Percentiles rank a stretch among this genome's conserved stretches.
phyloP scores from a whole-genome alignment of 2,113 vertebrate species.

The Neodontobutis hainanensis region DNA sequence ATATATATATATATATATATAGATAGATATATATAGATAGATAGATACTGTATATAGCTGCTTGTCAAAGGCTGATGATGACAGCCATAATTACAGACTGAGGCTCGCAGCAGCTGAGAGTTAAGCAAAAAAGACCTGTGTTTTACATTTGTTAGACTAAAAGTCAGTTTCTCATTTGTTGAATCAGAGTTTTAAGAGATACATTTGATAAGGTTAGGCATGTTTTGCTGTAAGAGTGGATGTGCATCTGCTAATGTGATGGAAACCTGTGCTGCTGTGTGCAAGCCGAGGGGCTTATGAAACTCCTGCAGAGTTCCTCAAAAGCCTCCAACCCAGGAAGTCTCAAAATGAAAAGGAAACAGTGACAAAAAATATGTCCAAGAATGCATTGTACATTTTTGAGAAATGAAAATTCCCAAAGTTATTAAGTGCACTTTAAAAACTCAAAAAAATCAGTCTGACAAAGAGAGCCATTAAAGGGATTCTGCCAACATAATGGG shows the following conservation, averaged over 20 bases:
- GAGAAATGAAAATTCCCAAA: conserved; percentile 5
- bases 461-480: neutral
- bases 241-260: neutral
- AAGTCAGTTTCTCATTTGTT: neutral
- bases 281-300: conserved; percentile 32
- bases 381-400: conserved; percentile 3
- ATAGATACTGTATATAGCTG: conserved; percentile 74
- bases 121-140: conserved; percentile 30
- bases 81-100: conserved; percentile 79
- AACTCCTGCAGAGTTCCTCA: conserved; percentile 26
- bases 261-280: conserved; percentile 9
- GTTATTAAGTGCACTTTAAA: conserved; percentile 4
- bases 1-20: too few relatives aligned
- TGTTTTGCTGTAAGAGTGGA: neutral
- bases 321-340: conserved; percentile 11
- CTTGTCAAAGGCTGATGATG: conserved; percentile 73
- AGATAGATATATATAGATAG: too few relatives aligned
- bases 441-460: neutral
- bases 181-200: neutral
- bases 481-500: too few relatives aligned
- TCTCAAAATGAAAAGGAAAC: conserved; percentile 3
- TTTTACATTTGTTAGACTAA: neutral
- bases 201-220: neutral
- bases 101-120: conserved; percentile 72
- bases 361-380: neutral